These are phyloP conservation scores for Onychostruthus taczanowskii DNA, from an alignment of 2,113 vertebrate species.

Conservation along the genomic window DNA sequence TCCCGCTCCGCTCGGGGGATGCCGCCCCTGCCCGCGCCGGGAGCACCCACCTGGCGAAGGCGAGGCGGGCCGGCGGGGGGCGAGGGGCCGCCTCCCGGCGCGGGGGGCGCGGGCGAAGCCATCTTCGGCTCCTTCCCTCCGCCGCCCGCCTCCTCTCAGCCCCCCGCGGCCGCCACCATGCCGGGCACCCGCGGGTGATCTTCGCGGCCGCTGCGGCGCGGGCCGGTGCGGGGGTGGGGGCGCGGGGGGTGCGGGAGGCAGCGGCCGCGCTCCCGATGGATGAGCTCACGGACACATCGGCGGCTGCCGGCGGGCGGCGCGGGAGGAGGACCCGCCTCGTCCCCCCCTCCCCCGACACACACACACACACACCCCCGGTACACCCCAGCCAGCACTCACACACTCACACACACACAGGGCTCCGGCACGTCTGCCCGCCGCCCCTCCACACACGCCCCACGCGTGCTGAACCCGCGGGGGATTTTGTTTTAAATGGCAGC, in stretches of 20 bases:
- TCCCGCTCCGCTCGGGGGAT: neutral
- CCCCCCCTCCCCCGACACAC: neutral
- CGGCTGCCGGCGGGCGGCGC: constrained; percentile 7
- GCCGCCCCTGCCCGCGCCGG: neutral
- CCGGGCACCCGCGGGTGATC: neutral
- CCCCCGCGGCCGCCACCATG: neutral
- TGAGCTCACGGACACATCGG: constrained; percentile 72
- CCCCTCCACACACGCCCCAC: neutral
- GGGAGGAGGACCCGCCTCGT: neutral
- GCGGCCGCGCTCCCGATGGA: constrained; percentile 42
- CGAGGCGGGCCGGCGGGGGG: constrained; percentile 66
- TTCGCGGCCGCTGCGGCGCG: neutral
- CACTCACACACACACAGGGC: neutral
- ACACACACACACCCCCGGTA: neutral
- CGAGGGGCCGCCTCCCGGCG: constrained; percentile 63
- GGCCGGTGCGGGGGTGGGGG: neutral
- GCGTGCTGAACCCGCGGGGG: neutral
- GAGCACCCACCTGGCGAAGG: constrained; percentile 78
- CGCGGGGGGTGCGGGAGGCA: neutral
- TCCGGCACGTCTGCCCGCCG: neutral
- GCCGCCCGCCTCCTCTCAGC: neutral
- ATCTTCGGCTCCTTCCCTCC: neutral
- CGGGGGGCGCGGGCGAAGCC: neutral
- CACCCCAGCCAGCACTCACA: neutral
- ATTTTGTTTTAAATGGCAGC: neutral